A percentile compares a stretch with the other conserved stretches of the same genome.
Conservation (phyloP, 2,797 vertebrate species). For the Notamacropus eugenii region DNA sequence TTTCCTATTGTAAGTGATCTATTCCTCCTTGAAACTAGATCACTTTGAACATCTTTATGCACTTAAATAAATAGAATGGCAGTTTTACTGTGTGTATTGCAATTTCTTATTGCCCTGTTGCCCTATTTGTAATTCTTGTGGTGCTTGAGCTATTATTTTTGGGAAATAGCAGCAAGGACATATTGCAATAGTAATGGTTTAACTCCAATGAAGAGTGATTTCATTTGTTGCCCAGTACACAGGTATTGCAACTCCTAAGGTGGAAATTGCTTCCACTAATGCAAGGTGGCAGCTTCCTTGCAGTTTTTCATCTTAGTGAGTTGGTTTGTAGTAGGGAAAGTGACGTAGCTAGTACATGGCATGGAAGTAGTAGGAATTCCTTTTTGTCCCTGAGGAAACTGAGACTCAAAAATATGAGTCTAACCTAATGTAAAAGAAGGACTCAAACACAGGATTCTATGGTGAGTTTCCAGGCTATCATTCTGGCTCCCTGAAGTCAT, state of each 20-base stretch:
- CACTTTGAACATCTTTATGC: not conserved
- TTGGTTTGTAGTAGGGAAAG: not conserved
- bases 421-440: not conserved
- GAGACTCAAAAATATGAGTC: not conserved
- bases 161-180: conserved; percentile 22
- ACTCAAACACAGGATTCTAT: not conserved
- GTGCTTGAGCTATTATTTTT: conserved; percentile 11
- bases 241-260: conserved; percentile 6
- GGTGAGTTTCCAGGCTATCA: not conserved
- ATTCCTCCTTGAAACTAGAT: not conserved
- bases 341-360: not conserved
- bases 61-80: not conserved
- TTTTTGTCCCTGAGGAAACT: not conserved
- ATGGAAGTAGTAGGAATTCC: not conserved
- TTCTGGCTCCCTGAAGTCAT: not conserved
- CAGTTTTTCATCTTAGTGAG: not conserved
- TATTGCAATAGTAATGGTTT: not conserved
- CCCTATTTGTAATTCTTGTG: conserved; percentile 33
- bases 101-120: not conserved
- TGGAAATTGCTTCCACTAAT: not conserved
- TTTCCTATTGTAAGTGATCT: not conserved
- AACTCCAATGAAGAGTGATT: not conserved
- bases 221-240: conserved; percentile 58
- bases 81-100: not conserved
- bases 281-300: not conserved